Base-by-base conservation (phyloP, 2,888 invertebrate species). In the Archips crataeganus region DNA sequence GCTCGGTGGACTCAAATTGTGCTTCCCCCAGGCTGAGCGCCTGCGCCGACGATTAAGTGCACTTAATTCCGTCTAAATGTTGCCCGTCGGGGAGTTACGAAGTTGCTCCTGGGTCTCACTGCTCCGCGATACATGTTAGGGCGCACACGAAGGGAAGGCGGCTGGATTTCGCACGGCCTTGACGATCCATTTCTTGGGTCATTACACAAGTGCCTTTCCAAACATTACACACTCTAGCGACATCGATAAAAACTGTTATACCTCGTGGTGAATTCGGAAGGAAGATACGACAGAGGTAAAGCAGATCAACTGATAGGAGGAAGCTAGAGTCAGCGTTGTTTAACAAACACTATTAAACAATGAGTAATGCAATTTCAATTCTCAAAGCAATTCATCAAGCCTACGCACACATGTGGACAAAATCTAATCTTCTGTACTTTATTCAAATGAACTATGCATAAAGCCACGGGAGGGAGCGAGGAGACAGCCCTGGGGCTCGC, bases 1-100 rank as follows among this genome's bases (percentile, higher is more conserved):
- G 82, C 74, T 78, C 69, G 57, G 74, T 71, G 77, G 77, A 80
- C 79, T 82, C 84, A 86, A 88, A 87, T 86, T 86, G 84, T 81
- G 85, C 80, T 76, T 85, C 87, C 88, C 85, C 84, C 81, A 82
- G 90, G 87, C 85, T 79, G 81, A 87, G 84, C 87, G 90, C 88
- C 86, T 86, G 90, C 87, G 88, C 87, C 83, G 87, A 77, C 88
- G 86, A 92, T 93, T 93, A 93, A 91, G 88, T 89, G 87, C 88
- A 91, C 91, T 93, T 92, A 92, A 93, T 92, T 90, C 85, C 82
- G 84, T 86, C 87, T 89, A 93, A 92, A 92, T 89, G 88, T 89
- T 89, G 90, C 90, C 88, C 89, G 83, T 82, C 82, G 87, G 87
- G 79, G 77, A 86, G 82, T 82, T 81, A 79, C 79, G 74, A 83